Base-by-base conservation (phyloP, 2,113 vertebrate species). In the Scophthalmus maximus region DNA sequence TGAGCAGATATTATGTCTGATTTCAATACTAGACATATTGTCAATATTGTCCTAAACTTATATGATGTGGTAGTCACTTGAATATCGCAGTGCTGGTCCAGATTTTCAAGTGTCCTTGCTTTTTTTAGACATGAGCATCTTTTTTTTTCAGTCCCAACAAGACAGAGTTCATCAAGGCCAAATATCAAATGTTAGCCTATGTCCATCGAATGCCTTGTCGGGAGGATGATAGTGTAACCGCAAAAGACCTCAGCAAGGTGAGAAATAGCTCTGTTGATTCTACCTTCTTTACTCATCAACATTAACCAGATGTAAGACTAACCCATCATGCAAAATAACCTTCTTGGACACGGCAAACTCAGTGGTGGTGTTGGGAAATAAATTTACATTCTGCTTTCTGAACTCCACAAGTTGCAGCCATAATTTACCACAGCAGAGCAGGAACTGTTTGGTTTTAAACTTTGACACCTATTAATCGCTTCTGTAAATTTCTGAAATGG, bases 241-340 rank as follows among this genome's bases (percentile, higher is more conserved):
- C 98, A 83, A 99, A 98, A 91, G 98, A 99, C 79, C 96, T 99
- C 62, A 99, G 98, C 75, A 99, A 98, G 95, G 98, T 99, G 71
- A 83, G 73, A 62, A 89, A 70, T 8, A 3, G 0, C 10, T 40
- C 1, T 30, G 0, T 32, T 18, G 6, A 20, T 32, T 4, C 3
- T 25, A 2, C 4, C 7, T 62, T 58, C 23, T 22, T 56, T 15
- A 49, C 49, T 22, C 20, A 8, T 10, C 4, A 40, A 11, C 3
- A n/a, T 34, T 55, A 34, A 29, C 30, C 27, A 8, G 26, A 32
- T 57, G 3, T 29, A 11, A n/a, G 1, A 36, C 38, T 25, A 40
- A 51, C 5, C 8, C 2, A 53, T 8, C 23, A 17, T 55, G 1
- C 1, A 0, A n/a, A 11, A 40, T 25, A 36, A n/a, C 1, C 3